Percentiles rank a stretch among this genome's conserved stretches.
phyloP scores from a whole-genome alignment of 2,888 invertebrate genomes.

The Harpagoxenus sublaevis region DNA sequence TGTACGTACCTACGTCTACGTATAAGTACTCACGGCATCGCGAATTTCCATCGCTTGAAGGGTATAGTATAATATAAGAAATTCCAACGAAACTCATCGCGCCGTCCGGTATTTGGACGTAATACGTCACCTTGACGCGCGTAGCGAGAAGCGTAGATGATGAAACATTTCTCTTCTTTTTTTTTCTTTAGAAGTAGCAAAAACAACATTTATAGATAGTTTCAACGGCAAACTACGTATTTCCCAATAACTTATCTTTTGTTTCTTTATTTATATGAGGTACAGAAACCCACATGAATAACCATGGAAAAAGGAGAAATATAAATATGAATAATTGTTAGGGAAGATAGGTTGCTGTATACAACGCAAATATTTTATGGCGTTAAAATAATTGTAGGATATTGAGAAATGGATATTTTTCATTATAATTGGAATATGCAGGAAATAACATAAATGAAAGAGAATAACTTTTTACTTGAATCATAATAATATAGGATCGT shows the following conservation, averaged over 20 bases:
- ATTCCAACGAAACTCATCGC: constrained; percentile 29
- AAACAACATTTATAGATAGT: not conserved
- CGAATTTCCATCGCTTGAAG: not conserved
- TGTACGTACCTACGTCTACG: not conserved
- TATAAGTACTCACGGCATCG: not conserved
- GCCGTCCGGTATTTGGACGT: not conserved
- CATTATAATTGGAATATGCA: not conserved
- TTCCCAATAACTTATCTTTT: not conserved
- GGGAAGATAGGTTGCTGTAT: not conserved
- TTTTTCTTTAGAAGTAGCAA: not conserved
- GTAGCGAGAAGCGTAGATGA: not conserved
- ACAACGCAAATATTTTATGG: not conserved
- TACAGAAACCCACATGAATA: not conserved
- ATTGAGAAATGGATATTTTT: not conserved
- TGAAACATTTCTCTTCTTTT: not conserved
- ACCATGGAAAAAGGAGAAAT: not conserved
- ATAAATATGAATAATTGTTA: not conserved
- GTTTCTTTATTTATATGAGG: not conserved
- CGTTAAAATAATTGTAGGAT: not conserved
- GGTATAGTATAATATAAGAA: constrained; percentile 24
- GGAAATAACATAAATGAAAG: not conserved
- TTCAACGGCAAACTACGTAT: not conserved
- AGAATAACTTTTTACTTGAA: not conserved
- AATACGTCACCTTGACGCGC: constrained; percentile 3
- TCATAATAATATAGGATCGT: not conserved